phyloP scores from a whole-genome alignment of 2,797 vertebrate species.

The Pygocentrus nattereri region DNA sequence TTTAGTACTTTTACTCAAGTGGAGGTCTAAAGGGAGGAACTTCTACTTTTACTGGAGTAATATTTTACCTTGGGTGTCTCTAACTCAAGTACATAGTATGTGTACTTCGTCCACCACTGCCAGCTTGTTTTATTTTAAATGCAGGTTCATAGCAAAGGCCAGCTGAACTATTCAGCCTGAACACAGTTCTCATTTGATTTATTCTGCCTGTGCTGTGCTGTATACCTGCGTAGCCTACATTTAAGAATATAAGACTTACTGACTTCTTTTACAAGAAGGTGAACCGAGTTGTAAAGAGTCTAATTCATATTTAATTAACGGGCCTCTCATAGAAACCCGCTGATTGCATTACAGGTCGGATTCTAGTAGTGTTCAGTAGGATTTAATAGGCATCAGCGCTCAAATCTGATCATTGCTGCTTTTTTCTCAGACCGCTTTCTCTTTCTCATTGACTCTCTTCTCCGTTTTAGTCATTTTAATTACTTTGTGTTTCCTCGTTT shows the following conservation, averaged over 20 bases:
- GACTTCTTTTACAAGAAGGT: not conserved
- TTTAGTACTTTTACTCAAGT: no score
- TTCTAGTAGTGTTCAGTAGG: not conserved
- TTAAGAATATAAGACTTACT: no score
- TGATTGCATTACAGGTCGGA: not conserved
- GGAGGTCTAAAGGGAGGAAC: no score
- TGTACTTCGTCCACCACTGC: no score
- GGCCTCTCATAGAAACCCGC: not conserved
- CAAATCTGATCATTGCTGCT: not conserved
- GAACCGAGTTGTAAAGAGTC: not conserved
- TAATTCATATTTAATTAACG: not conserved
- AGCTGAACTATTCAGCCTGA: not conserved
- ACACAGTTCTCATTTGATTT: not conserved
- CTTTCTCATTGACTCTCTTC: not conserved
- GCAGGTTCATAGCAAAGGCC: not conserved
- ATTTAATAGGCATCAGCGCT: not conserved
- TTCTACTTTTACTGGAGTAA: no score
- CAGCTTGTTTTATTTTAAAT: not conserved
- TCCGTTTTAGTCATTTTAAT: not conserved
- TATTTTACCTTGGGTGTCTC: no score
- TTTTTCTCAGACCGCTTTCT: not conserved
- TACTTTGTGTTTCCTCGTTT: not conserved
- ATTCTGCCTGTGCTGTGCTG: not conserved
- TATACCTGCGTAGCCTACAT: no score
- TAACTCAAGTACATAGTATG: no score